Conservation (phyloP, 2,113 vertebrate species). For the Promerops cafer region DNA sequence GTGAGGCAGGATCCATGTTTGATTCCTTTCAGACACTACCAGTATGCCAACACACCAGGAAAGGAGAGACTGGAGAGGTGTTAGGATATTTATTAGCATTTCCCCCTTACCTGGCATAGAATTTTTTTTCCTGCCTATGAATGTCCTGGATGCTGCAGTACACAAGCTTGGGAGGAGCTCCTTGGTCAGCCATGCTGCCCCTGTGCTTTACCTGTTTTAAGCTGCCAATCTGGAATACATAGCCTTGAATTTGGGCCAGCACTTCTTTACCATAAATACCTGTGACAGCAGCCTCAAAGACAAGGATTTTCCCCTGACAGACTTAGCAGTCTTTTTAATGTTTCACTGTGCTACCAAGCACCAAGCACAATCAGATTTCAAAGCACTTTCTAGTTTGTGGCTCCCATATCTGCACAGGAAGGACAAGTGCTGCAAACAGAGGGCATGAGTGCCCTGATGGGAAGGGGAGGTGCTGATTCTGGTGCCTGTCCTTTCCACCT, state of each 20-base stretch:
- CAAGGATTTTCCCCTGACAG: not conserved
- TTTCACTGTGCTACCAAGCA: not conserved
- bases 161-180: not conserved
- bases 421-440: not conserved
- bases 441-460: not conserved
- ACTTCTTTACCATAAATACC: not conserved
- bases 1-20: not conserved
- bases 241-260: not conserved
- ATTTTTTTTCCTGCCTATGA: not conserved
- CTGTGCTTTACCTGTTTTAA: not conserved
- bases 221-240: not conserved
- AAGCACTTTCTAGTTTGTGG: not conserved
- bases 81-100: not conserved
- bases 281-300: not conserved
- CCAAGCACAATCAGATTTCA: not conserved
- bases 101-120: not conserved
- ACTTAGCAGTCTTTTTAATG: not conserved
- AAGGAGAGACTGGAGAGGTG: not conserved
- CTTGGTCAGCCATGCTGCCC: not conserved
- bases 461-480: fast-evolving
- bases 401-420: not conserved
- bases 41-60: not conserved
- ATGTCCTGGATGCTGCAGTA: not conserved
- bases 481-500: not conserved
- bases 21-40: not conserved